Conservation (phyloP, 2,113 vertebrate species). For the Channa argus region DNA sequence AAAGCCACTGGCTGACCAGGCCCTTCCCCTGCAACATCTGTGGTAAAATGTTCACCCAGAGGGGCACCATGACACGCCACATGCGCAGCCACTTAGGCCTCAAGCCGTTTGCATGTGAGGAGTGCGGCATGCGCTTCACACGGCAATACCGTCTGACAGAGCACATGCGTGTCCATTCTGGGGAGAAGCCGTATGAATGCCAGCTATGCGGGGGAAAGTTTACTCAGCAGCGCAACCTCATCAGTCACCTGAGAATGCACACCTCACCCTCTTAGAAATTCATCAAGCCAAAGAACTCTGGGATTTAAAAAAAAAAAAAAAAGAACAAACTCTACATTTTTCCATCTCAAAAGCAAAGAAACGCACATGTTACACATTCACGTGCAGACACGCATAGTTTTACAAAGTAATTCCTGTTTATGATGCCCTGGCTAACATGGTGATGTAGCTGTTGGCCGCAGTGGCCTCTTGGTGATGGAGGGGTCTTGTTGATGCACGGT, state of each 20-base stretch:
- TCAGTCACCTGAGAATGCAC: constrained; percentile 99
- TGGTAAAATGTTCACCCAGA: constrained; percentile 99
- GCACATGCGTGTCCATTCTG: constrained; percentile 99
- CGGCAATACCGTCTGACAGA: constrained; percentile 99
- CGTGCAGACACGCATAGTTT: constrained; percentile 53
- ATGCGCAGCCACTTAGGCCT: constrained; percentile 99
- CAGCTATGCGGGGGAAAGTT: constrained; percentile 99
- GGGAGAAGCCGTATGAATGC: constrained; percentile 99
- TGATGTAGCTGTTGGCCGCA: constrained; percentile 66
- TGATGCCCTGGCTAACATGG: constrained; percentile 61
- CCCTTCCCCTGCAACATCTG: constrained; percentile 99
- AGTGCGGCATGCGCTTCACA: constrained; percentile 99
- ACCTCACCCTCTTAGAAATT: constrained; percentile 92
- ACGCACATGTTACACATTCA: constrained; percentile 69
- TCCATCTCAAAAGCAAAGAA: constrained; percentile 75
- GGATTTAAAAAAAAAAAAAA: constrained; percentile 65
- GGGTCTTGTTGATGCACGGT: constrained; percentile 55
- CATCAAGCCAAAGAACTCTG: constrained; percentile 92
- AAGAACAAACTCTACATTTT: constrained; percentile 65
- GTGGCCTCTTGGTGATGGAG: constrained; percentile 62
- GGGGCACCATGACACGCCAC: constrained; percentile 99
- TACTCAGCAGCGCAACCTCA: constrained; percentile 99
- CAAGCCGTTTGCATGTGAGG: constrained; percentile 97
- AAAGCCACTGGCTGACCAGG: constrained; percentile 96
- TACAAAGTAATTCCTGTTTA: constrained; percentile 64